Percentiles rank a stretch among this genome's conserved stretches.
Evolutionary conservation across 2,888 invertebrate genomes (phyloP).

Genomic region (Scaptomyza tumidula): DNA sequence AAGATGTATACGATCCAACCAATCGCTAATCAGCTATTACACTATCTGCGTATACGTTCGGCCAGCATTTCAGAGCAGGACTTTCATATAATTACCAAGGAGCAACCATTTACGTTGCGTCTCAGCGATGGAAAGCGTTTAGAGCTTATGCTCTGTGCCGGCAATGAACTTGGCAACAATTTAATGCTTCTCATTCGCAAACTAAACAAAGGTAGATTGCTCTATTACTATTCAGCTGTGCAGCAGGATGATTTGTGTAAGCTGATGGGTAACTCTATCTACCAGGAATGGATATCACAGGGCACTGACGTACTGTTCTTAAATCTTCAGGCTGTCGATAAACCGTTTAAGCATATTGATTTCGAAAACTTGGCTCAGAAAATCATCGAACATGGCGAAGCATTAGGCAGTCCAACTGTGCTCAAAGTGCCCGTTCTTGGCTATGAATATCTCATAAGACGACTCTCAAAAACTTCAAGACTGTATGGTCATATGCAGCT

Average conservation of each 20-base stretch:
- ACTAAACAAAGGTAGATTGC: conserved; percentile 33
- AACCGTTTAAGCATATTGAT: conserved; percentile 37
- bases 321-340: conserved; percentile 44
- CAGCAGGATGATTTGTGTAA: conserved; percentile 55
- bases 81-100: conserved; percentile 45
- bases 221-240: conserved; percentile 63
- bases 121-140: conserved; percentile 54
- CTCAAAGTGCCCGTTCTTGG: conserved; percentile 55
- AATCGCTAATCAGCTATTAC: conserved; percentile 49
- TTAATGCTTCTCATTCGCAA: conserved; percentile 57
- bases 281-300: conserved; percentile 50
- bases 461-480: conserved; percentile 32
- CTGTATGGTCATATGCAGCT: conserved; percentile 52
- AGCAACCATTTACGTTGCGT: conserved; percentile 41
- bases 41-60: conserved; percentile 39
- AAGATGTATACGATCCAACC: conserved; percentile 64
- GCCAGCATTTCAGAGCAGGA: conserved; percentile 37
- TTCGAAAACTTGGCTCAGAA: conserved; percentile 37
- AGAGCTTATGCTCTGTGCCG: conserved; percentile 63
- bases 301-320: conserved; percentile 58
- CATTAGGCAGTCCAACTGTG: not conserved
- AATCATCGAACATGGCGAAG: conserved; percentile 5
- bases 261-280: conserved; percentile 43
- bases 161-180: conserved; percentile 46
- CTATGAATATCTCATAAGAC: conserved; percentile 48